Evolutionary conservation across 2,797 vertebrate species (phyloP).

Genomic region (Microcaecilia unicolor): DNA sequence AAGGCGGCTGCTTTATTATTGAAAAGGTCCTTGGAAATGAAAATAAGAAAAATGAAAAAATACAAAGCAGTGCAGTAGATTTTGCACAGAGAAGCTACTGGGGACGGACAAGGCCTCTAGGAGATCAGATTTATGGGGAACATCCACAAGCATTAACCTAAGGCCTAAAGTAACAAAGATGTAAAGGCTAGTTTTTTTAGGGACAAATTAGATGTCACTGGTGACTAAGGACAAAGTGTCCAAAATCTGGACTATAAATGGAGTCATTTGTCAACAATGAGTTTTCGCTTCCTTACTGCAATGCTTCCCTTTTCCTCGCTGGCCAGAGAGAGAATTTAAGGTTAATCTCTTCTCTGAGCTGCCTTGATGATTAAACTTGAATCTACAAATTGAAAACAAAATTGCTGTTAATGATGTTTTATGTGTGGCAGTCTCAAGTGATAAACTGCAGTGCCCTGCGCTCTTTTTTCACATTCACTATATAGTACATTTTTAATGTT

Average conservation of each 20-base stretch:
- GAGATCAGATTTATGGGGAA: slow-evolving; percentile 50
- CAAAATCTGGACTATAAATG: slow-evolving; percentile 47
- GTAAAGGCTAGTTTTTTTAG: slow-evolving; percentile 40
- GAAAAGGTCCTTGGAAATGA: slow-evolving; percentile 13
- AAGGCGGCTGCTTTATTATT: slow-evolving; percentile 24
- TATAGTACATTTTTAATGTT: no score
- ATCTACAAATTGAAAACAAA: no score
- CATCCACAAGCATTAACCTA: slow-evolving; percentile 37
- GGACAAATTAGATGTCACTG: slow-evolving; percentile 53
- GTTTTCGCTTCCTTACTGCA: slow-evolving; percentile 32
- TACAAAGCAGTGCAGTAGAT: neutral
- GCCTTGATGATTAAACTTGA: slow-evolving; percentile 3
- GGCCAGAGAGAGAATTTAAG: slow-evolving; percentile 24
- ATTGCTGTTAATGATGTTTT: no score
- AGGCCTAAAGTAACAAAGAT: slow-evolving; percentile 48
- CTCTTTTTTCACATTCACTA: no score
- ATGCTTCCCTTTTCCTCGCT: slow-evolving; percentile 18
- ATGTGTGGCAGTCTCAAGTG: no score
- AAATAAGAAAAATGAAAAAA: slow-evolving; percentile 12
- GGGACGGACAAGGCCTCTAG: slow-evolving; percentile 25
- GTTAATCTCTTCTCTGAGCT: slow-evolving; percentile 10
- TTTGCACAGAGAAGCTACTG: slow-evolving; percentile 12
- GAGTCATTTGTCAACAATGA: slow-evolving; percentile 46
- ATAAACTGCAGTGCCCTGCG: no score
- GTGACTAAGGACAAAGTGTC: slow-evolving; percentile 49